Conservation (phyloP, 2,888 invertebrate genomes). For the Diaprepes abbreviatus region DNA sequence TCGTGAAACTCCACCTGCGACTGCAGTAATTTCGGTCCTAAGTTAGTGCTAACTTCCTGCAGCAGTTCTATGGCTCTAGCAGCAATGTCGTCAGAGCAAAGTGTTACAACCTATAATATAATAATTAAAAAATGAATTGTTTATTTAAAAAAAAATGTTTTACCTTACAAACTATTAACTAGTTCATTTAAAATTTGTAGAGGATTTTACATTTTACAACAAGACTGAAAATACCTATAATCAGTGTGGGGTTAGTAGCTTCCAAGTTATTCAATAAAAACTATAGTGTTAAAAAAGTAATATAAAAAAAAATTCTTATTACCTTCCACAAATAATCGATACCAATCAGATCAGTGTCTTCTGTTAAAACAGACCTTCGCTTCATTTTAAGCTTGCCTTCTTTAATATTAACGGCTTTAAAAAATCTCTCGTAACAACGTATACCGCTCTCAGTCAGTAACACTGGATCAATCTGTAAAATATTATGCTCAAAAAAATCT, state of each 20-base stretch:
- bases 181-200: too few species aligned
- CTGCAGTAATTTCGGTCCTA: conserved; percentile 87
- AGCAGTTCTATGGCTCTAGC: conserved; percentile 91
- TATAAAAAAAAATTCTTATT: too few species aligned
- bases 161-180: too few species aligned
- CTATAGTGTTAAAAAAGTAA: too few species aligned
- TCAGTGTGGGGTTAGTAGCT: too few species aligned
- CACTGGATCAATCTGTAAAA: conserved; percentile 91
- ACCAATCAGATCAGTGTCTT: conserved; percentile 95
- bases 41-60: conserved; percentile 93
- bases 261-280: too few species aligned
- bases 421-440: conserved; percentile 90
- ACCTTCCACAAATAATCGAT: conserved; percentile 92
- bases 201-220: too few species aligned
- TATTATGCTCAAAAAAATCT: conserved; percentile 96
- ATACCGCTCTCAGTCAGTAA: conserved; percentile 95
- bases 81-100: conserved; percentile 93
- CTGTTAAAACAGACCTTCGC: conserved; percentile 87
- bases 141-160: too few species aligned
- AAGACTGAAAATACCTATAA: too few species aligned
- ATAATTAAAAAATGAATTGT: too few species aligned
- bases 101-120: conserved; percentile 78
- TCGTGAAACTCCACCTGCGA: conserved; percentile 88
- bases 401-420: conserved; percentile 95
- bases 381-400: conserved; percentile 92